Evolutionary conservation across 2,888 invertebrate genomes (phyloP).

Genomic region (Caenorhabditis afra): DNA sequence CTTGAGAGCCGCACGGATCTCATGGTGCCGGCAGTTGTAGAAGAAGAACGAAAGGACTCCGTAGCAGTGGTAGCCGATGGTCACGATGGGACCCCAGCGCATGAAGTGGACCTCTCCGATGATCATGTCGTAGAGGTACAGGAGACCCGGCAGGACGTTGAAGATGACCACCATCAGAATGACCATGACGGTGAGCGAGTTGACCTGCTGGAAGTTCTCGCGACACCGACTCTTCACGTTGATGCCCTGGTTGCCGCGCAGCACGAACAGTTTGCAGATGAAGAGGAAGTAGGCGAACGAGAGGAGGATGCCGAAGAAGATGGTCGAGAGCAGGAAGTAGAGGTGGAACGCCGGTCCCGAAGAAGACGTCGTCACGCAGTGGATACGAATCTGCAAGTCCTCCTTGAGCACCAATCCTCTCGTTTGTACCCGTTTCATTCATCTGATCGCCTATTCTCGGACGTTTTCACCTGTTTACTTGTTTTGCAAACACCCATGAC

Average conservation of each 20-base stretch:
- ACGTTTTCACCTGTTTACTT: constrained; percentile 28
- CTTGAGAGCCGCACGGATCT: constrained; percentile 65
- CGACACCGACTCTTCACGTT: constrained; percentile 52
- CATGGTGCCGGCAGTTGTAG: constrained; percentile 68
- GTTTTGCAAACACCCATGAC: constrained; percentile 11
- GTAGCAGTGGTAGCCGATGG: constrained; percentile 70
- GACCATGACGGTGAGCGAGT: constrained; percentile 66
- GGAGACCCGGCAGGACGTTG: constrained; percentile 66
- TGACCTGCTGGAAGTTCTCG: constrained; percentile 63
- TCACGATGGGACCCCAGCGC: constrained; percentile 70
- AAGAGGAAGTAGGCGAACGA: constrained; percentile 61
- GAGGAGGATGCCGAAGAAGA: constrained; percentile 58
- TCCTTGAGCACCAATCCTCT: not conserved
- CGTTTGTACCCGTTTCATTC: not conserved
- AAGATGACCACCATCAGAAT: constrained; percentile 69
- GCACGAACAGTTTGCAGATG: constrained; percentile 62
- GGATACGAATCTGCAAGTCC: constrained; percentile 65
- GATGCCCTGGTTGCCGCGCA: constrained; percentile 56
- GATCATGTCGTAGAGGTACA: constrained; percentile 69
- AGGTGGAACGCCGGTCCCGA: constrained; percentile 66
- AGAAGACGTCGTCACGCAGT: constrained; percentile 70
- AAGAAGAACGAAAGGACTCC: constrained; percentile 67
- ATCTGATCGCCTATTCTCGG: constrained; percentile 6
- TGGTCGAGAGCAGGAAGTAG: constrained; percentile 66
- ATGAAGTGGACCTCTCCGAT: constrained; percentile 68